phyloP scores from a whole-genome alignment of 2,888 invertebrate species.

The Patella pellucida region DNA sequence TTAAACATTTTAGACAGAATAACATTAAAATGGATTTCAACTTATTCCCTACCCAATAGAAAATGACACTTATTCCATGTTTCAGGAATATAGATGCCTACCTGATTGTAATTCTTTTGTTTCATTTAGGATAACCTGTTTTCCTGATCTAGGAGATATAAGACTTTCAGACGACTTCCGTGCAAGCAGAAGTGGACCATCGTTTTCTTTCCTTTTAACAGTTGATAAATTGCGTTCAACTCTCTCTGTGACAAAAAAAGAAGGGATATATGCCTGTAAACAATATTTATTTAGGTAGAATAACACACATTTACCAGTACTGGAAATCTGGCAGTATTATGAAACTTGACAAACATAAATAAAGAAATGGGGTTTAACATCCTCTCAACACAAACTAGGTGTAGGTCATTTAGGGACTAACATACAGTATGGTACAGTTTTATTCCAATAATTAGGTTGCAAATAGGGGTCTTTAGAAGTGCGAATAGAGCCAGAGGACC shows the following conservation, averaged over 20 bases:
- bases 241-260: slow-evolving; percentile 35
- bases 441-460: no score
- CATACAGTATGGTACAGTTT: no score
- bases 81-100: background rate
- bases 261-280: background rate
- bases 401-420: no score
- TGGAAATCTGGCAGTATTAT: background rate
- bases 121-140: background rate
- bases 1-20: no score
- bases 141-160: slow-evolving; percentile 4
- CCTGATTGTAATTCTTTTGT: slow-evolving; percentile 5
- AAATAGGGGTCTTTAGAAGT: no score
- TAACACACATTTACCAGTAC: no score
- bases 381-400: no score
- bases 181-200: slow-evolving; percentile 24
- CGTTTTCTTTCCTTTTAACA: slow-evolving; percentile 43
- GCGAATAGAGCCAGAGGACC: no score
- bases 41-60: no score
- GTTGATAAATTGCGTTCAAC: slow-evolving; percentile 50
- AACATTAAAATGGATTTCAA: no score
- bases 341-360: no score
- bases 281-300: background rate
- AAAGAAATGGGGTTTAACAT: background rate
- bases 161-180: background rate
- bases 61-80: no score